phyloP scores from a whole-genome alignment of 2,113 vertebrate species.

The Lamprologus callipterus region DNA sequence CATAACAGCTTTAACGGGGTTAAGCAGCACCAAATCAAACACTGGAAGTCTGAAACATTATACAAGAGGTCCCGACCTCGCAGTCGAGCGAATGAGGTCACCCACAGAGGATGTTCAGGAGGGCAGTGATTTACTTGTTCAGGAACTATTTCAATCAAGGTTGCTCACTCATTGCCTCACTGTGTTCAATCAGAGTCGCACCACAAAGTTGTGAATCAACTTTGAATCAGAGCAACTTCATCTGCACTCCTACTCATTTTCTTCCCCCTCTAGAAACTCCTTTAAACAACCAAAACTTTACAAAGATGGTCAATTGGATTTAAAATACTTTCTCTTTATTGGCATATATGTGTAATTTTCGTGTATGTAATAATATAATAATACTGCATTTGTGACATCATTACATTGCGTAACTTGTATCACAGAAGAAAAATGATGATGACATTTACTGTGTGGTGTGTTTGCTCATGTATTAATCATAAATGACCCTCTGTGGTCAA shows the following conservation, averaged over 20 bases:
- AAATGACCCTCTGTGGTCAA: not conserved
- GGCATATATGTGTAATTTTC: not conserved
- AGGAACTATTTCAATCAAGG: not conserved
- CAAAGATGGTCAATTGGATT: not conserved
- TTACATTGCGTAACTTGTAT: not conserved
- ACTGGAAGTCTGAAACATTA: slow-evolving; percentile 1
- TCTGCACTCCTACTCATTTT: not conserved
- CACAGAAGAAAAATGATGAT: not conserved
- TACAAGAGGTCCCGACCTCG: slow-evolving; percentile 14
- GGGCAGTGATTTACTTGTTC: not conserved
- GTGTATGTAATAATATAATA: not conserved
- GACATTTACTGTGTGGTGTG: not conserved
- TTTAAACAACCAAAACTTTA: not conserved
- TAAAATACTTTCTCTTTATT: not conserved
- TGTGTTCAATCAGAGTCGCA: not conserved
- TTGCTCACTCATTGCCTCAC: not conserved
- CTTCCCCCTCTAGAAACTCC: not conserved
- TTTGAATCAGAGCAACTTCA: not conserved
- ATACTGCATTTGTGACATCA: not conserved
- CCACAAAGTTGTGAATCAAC: not conserved
- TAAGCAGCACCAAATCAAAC: slow-evolving; percentile 1
- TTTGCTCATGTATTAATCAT: not conserved
- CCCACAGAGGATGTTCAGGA: not conserved
- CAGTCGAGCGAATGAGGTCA: not conserved
- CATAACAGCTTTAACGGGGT: slow-evolving; percentile 12